Evolutionary conservation across 1,140 invertebrate genomes (phyloP), one percentile per base, ranked within the genome.

Genomic region (Hydropsyche tenuis): DNA sequence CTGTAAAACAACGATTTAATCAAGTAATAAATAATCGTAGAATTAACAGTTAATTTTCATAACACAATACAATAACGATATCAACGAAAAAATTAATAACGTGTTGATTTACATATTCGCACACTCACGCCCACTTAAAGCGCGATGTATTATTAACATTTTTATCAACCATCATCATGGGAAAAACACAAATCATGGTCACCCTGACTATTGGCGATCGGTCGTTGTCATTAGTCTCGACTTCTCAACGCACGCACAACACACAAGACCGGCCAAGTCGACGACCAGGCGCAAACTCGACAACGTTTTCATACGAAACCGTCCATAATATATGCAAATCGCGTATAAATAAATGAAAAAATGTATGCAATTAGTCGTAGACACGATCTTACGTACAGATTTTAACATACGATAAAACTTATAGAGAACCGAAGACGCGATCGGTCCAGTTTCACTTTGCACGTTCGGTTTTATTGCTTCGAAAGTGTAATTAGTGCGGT

Each of bases 141-240:
- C n/a, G n/a, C n/a, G n/a, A n/a, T n/a, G n/a, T n/a, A n/a, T n/a
- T n/a, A 5, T 51, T 51, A 51, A 20, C 46, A 16, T 51, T 51
- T 14, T 51, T 51, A 37, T 4, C 9, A 37, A 37, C 30, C 9
- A 37, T 37, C 30, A 9, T 4, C 9, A 37, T 37, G 3, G 3
- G 30, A 37, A 9, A 37, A 37, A 37, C 9, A 4, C 12, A 22
- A 65, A 51, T 48, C 5, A 48, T 68, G 65, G 65, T 68, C 65
- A 30, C 65, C 23, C 11, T 20, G 16, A 48, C 18, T 48, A 68
- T 68, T 68, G 65, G 65, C 65, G 65, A 48, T 68, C 65, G 65
- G 65, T 68, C 65, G 65, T 68, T 68, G 65, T 68, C 65, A 68
- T 68, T 68, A 68, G 46, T 68, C 25, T 43, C 14, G 43, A 46